phyloP scores from a whole-genome alignment of 2,888 invertebrate species.

The Drosophila phalerata region DNA sequence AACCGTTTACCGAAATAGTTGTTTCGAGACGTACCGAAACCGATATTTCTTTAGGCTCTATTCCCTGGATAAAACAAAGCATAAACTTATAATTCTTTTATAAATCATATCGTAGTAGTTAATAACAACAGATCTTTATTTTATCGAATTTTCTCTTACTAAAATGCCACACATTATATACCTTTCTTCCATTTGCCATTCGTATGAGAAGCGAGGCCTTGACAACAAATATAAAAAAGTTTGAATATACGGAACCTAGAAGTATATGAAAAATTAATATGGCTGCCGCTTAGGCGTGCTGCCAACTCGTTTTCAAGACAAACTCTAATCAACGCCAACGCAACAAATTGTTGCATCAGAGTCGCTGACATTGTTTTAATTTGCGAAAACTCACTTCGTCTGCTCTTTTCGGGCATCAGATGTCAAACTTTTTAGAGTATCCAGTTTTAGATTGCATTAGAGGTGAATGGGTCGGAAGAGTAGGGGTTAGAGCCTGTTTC shows the following conservation, averaged over 20 bases:
- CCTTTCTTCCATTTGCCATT: not conserved
- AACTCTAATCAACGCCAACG: slow-evolving; percentile 57
- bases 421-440: slow-evolving; percentile 62
- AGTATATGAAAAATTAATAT: slow-evolving; percentile 58
- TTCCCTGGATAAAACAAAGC: too few relatives aligned
- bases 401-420: slow-evolving; percentile 51
- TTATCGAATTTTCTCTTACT: not conserved
- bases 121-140: not conserved
- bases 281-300: slow-evolving; percentile 50
- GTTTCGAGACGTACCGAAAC: too few relatives aligned
- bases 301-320: slow-evolving; percentile 27
- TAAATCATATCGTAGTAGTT: not conserved
- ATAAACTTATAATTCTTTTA: not conserved
- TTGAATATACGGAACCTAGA: slow-evolving; percentile 6
- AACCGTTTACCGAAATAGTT: too few relatives aligned
- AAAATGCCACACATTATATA: not conserved
- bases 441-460: slow-evolving; percentile 30
- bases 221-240: slow-evolving; percentile 15
- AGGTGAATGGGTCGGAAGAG: not conserved
- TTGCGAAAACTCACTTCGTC: slow-evolving; percentile 46
- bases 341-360: slow-evolving; percentile 62
- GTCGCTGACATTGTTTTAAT: slow-evolving; percentile 71
- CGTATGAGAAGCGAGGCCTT: not conserved
- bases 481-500: slow-evolving; percentile 23
- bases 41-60: too few relatives aligned